Conservation (phyloP, 92 coral and sea anemone species). For the Muricea muricata region DNA sequence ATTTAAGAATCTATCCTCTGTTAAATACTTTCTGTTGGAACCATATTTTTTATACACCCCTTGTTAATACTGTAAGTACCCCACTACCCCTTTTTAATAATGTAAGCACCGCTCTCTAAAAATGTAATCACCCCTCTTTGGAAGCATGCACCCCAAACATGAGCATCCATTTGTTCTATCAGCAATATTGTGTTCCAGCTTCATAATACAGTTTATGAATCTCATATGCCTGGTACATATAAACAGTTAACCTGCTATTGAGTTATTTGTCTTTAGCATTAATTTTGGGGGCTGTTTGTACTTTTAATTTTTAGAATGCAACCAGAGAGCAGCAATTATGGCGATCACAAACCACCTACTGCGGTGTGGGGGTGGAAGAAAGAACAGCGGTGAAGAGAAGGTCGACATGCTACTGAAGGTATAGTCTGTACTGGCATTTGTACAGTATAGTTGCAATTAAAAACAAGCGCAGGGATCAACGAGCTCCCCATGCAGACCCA, state of each 20-base stretch:
- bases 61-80: background rate
- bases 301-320: conserved; percentile 23
- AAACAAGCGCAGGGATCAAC: background rate
- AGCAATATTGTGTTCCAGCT: no score
- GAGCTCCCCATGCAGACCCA: background rate
- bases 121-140: no score
- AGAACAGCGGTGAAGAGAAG: conserved; percentile 29
- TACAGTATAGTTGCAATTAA: background rate
- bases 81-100: no score
- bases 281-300: background rate
- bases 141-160: no score
- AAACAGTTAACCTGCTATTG: conserved; percentile 17
- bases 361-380: conserved; percentile 51
- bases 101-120: no score
- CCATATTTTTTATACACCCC: conserved; percentile 2
- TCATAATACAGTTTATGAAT: no score
- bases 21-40: background rate
- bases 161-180: no score
- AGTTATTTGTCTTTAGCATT: conserved; percentile 18
- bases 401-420: conserved; percentile 36
- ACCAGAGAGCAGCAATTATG: conserved; percentile 46
- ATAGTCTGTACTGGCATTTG: background rate
- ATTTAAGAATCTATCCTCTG: background rate
- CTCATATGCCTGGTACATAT: background rate
- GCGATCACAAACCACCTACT: conserved; percentile 15